These are phyloP conservation scores for Meda fulgida DNA, from an alignment of 2,797 vertebrate genomes.

Conservation along the genomic window DNA sequence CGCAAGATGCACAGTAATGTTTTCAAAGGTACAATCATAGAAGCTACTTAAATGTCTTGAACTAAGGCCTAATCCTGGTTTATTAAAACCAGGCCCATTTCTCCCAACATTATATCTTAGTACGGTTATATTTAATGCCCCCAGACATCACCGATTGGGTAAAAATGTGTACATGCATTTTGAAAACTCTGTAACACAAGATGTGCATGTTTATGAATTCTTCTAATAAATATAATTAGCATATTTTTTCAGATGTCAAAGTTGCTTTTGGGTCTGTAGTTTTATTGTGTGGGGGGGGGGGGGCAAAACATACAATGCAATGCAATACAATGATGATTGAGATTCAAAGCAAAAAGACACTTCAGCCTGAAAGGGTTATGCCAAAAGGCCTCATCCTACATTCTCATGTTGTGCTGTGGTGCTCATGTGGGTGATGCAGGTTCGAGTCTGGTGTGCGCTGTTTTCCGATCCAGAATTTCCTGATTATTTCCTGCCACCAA, in stretches of 20 bases:
- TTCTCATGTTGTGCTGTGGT: neutral
- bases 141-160: neutral
- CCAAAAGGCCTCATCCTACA: neutral
- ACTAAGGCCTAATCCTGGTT: no score
- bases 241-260: neutral
- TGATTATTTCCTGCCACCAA: neutral
- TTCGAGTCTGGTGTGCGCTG: neutral
- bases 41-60: no score
- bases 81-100: neutral
- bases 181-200: neutral
- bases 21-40: no score
- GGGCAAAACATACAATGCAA: neutral
- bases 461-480: neutral
- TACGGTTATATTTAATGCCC: neutral
- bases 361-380: neutral
- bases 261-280: neutral
- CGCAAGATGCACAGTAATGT: no score
- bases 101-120: neutral
- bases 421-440: constrained; percentile 9
- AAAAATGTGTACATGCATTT: neutral
- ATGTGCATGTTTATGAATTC: neutral
- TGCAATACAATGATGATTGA: neutral
- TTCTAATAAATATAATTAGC: neutral
- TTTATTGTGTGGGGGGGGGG: neutral
- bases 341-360: neutral